These are phyloP conservation scores for Microcaecilia unicolor DNA, from an alignment of 2,797 vertebrate species.

Conservation along the genomic window DNA sequence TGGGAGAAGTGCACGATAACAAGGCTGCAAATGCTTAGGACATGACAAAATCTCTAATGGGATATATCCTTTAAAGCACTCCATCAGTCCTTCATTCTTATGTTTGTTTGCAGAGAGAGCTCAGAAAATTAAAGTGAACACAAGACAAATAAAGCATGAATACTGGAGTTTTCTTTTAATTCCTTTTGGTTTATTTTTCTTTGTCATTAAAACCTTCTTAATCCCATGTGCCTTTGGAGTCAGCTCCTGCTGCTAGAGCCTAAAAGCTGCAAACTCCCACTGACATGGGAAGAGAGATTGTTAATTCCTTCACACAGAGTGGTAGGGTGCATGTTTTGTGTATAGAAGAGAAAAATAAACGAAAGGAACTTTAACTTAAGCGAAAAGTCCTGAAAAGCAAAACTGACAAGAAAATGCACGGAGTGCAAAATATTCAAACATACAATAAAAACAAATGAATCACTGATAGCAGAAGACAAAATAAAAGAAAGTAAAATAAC, in stretches of 20 bases:
- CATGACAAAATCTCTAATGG: not conserved
- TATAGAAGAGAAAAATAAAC: no score
- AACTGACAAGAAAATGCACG: no score
- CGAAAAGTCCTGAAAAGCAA: no score
- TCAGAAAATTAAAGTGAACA: slow-evolving; percentile 10
- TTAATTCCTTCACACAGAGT: not conserved
- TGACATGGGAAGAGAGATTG: slow-evolving; percentile 23
- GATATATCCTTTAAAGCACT: not conserved
- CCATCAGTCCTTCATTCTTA: slow-evolving; percentile 7
- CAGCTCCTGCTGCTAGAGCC: slow-evolving; percentile 21
- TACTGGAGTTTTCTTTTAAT: slow-evolving; percentile 45
- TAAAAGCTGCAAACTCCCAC: slow-evolving; percentile 18
- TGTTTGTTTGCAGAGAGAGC: slow-evolving; percentile 24
- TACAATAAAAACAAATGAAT: no score
- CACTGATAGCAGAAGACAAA: no score
- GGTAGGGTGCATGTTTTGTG: no score
- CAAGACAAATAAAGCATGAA: slow-evolving; percentile 15
- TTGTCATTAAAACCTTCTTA: slow-evolving; percentile 30
- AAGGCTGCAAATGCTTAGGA: slow-evolving; percentile 2
- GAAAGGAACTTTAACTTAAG: no score
- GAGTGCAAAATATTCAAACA: no score
- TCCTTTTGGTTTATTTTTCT: slow-evolving; percentile 31
- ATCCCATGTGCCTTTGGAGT: slow-evolving; percentile 25
- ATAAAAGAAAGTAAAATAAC: no score
- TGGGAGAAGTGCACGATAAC: slow-evolving; percentile 3